Conservation (phyloP, 2,113 vertebrate species). For the Platichthys flesus region DNA sequence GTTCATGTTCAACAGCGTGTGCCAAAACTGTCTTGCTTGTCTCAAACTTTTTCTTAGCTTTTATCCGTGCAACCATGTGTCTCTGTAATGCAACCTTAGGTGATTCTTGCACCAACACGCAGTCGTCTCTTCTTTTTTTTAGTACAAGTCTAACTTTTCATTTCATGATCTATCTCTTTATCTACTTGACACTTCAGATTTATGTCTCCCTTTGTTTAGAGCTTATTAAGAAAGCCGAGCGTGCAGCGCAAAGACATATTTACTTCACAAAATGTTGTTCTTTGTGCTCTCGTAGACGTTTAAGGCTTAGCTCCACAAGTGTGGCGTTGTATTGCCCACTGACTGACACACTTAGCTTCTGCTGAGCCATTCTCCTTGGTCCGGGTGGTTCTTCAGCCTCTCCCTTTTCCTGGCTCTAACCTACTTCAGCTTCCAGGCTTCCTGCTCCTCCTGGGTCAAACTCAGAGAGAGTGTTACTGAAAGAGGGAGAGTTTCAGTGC, state of each 20-base stretch:
- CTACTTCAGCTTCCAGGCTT: constrained; percentile 61
- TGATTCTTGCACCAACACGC: constrained; percentile 62
- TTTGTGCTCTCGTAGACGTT: background rate
- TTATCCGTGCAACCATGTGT: constrained; percentile 58
- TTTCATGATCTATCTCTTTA: constrained; percentile 13
- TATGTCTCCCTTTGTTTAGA: constrained; percentile 28
- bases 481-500: constrained; percentile 5
- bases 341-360: constrained; percentile 35
- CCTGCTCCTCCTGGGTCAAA: constrained; percentile 56
- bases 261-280: constrained; percentile 6
- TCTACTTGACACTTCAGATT: constrained; percentile 26
- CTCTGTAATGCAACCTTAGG: constrained; percentile 58
- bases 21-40: constrained; percentile 59
- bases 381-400: constrained; percentile 56
- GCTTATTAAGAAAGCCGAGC: constrained; percentile 1
- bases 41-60: background rate
- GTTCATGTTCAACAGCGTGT: constrained; percentile 58
- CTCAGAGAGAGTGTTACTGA: background rate
- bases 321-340: constrained; percentile 28
- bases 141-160: constrained; percentile 14
- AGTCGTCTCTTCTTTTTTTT: constrained; percentile 1
- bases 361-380: constrained; percentile 35
- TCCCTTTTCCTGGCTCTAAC: constrained; percentile 74
- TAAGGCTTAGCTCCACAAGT: background rate
- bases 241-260: constrained; percentile 5